phyloP scores from a whole-genome alignment of 2,888 invertebrate genomes.

The Apamea epomidion region DNA sequence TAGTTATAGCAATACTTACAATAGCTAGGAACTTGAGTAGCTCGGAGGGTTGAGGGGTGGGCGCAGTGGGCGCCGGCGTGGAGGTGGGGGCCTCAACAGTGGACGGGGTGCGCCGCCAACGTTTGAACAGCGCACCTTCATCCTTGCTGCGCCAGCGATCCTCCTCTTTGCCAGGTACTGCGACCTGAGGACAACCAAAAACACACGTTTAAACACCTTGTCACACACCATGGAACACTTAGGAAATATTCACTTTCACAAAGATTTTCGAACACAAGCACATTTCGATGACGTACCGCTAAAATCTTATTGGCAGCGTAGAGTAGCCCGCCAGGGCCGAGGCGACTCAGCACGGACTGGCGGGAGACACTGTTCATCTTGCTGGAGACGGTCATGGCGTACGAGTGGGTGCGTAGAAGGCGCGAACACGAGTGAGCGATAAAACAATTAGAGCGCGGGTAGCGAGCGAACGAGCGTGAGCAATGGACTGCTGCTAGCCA shows the following conservation, averaged over 20 bases:
- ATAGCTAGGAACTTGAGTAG: conserved; percentile 94
- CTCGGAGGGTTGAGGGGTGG: conserved; percentile 82
- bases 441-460: conserved; percentile 73
- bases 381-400: conserved; percentile 88
- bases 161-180: conserved; percentile 88
- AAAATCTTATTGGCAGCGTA: conserved; percentile 89
- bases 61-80: conserved; percentile 73
- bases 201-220: conserved; percentile 82
- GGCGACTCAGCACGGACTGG: conserved; percentile 86
- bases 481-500: conserved; percentile 80
- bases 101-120: conserved; percentile 84
- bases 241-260: conserved; percentile 72
- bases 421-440: conserved; percentile 82
- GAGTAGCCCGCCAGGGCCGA: conserved; percentile 88
- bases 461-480: conserved; percentile 80
- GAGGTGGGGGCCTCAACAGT: conserved; percentile 76
- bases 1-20: conserved; percentile 90
- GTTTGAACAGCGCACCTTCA: conserved; percentile 86
- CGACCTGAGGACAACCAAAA: conserved; percentile 88
- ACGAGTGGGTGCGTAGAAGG: conserved; percentile 78
- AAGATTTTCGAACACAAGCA: conserved; percentile 69
- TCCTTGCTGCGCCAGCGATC: conserved; percentile 87
- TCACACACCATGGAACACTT: conserved; percentile 74
- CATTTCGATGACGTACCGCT: conserved; percentile 87
- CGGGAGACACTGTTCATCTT: conserved; percentile 90